Evolutionary conservation across 2,888 invertebrate genomes (phyloP).

Genomic region (Empis stercorea): DNA sequence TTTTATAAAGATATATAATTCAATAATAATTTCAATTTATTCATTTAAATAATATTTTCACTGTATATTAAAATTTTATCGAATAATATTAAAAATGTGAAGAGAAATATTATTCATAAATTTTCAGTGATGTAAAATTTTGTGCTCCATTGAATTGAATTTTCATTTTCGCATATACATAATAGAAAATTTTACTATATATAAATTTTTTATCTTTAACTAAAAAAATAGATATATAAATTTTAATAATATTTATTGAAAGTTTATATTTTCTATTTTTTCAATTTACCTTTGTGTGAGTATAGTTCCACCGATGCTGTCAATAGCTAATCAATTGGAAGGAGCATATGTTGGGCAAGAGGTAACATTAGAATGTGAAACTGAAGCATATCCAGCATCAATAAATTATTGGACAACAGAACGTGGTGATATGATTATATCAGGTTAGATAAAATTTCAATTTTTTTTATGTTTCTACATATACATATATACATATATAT

Average conservation of each 20-base stretch:
- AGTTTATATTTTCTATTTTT: not conserved
- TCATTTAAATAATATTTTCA: too few relatives aligned
- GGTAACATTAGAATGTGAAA: conserved; percentile 77
- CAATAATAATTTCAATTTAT: too few relatives aligned
- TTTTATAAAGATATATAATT: not conserved
- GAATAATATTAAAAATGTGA: too few relatives aligned
- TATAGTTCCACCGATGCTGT: conserved; percentile 91
- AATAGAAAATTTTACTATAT: not conserved
- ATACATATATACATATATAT: too few relatives aligned
- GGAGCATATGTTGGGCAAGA: conserved; percentile 81
- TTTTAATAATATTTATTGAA: not conserved
- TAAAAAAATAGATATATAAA: not conserved
- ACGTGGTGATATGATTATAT: conserved; percentile 83
- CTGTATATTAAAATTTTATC: too few relatives aligned
- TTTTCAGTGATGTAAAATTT: too few relatives aligned
- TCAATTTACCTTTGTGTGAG: conserved; percentile 11
- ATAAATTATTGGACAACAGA: conserved; percentile 93
- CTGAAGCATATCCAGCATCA: conserved; percentile 83
- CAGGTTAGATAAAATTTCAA: conserved; percentile 47
- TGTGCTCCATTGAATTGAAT: not conserved
- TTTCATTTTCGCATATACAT: not conserved
- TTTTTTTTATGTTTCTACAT: too few relatives aligned
- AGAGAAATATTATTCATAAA: too few relatives aligned
- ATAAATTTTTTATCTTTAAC: not conserved
- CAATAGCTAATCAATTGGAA: conserved; percentile 85